Base-by-base conservation (phyloP, 2,797 vertebrate genomes). In the Capromys pilorides region DNA sequence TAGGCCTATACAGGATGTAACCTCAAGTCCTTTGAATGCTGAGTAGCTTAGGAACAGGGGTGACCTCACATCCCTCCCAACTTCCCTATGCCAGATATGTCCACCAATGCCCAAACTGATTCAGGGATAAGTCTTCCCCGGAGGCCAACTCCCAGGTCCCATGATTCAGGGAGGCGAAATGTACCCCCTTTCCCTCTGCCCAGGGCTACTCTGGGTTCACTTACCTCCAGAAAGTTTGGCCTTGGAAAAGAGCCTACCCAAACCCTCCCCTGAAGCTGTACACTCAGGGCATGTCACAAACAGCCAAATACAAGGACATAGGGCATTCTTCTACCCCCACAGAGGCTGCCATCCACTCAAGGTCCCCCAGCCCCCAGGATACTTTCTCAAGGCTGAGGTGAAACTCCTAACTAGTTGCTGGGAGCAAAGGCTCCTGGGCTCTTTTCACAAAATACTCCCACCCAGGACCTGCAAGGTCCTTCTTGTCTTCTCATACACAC, bases 321-420 rank as follows among this genome's bases (percentile, higher is more conserved):
- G 39, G 61, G 21, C 21, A 26, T 28, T 49, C 49, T 66, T 77
- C 75, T 64, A 59, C n/a, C 26, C 69, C 31, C 39, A 9, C n/a
- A 66, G 79, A 73, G 62, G 62, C 45, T 83, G 71, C 16, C 84
- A 41, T 16, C 88, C 79, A 84, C 5, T 66, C 13, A 71, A 83
- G 39, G 4, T n/a, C 81, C 33, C 75, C 33, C 11, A 6, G 54
- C 26, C 54, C 79, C 61, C 21, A 71, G 57, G 61, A 90, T 12
- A 79, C 77, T 84, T 85, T 24, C 73, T 51, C 9, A 62, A 92
- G 14, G 49, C 81, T 33, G 28, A 26, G 49, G 41, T 51, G 3
- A 94, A 93, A 94, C 80, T 78, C 81, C 45, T 89, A 73, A 66
- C 79, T 45, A 93, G 45, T 33, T 21, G 85, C 81, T 45, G 41